Evolutionary conservation across 2,797 vertebrate species (phyloP).

Genomic region (Sebastes itinus): DNA sequence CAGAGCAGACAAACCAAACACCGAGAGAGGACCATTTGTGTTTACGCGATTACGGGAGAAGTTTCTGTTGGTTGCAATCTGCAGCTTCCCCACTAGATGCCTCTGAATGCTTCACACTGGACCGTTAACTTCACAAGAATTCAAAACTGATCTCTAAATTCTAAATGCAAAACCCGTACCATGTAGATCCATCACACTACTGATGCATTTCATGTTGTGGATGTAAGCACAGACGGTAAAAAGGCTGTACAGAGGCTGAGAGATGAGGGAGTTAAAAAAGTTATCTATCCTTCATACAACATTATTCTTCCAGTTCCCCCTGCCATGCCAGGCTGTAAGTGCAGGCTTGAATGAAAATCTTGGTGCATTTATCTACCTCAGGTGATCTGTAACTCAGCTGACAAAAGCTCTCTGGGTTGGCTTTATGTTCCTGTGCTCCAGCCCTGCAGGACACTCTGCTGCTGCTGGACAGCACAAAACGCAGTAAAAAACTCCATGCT

Average conservation of each 20-base stretch:
- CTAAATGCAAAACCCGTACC: neutral
- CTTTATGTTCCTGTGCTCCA: neutral
- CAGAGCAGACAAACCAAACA: neutral
- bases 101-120: neutral
- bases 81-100: neutral
- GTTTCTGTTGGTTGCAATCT: neutral
- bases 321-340: slow-evolving; percentile 8
- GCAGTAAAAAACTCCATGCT: neutral
- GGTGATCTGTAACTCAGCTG: slow-evolving; percentile 22
- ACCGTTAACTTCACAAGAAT: neutral
- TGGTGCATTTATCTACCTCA: slow-evolving; percentile 24
- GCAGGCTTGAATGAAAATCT: slow-evolving; percentile 31
- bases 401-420: slow-evolving; percentile 30
- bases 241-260: neutral
- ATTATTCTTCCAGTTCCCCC: slow-evolving; percentile 14
- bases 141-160: neutral
- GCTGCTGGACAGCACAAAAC: slow-evolving; percentile 1
- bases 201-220: neutral
- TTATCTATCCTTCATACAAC: slow-evolving; percentile 21
- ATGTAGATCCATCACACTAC: neutral
- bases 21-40: neutral
- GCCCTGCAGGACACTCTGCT: slow-evolving; percentile 1
- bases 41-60: neutral
- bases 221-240: neutral
- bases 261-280: slow-evolving; percentile 2